A percentile compares a stretch with the other conserved stretches of the same genome.
phyloP scores from a whole-genome alignment of 2,888 invertebrate species.

The Archaeoteleia sp. region DNA sequence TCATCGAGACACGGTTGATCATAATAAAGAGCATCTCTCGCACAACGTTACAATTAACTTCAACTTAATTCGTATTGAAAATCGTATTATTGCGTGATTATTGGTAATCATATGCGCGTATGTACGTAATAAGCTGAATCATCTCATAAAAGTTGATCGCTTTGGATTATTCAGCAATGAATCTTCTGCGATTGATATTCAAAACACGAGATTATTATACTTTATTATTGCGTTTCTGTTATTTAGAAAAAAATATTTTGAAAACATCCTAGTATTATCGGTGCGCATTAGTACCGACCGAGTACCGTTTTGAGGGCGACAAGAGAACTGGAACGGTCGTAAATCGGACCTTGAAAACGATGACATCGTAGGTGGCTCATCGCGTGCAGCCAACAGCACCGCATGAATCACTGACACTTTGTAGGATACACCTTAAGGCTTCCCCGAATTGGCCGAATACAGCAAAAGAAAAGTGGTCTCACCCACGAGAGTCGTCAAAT shows the following conservation, averaged over 20 bases:
- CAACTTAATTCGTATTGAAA: conserved; percentile 25
- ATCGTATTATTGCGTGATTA: conserved; percentile 30
- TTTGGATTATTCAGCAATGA: conserved; percentile 26
- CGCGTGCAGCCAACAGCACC: conserved; percentile 37
- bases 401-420: conserved; percentile 54
- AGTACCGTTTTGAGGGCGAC: conserved; percentile 18
- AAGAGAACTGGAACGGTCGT: conserved; percentile 43
- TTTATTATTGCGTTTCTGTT: too few species aligned
- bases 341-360: conserved; percentile 53
- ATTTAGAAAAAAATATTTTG: too few species aligned
- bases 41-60: conserved; percentile 24
- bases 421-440: conserved; percentile 55
- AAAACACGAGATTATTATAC: conserved; percentile 4
- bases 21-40: conserved; percentile 49
- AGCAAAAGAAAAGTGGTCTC: conserved; percentile 4
- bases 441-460: conserved; percentile 32
- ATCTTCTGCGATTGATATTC: conserved; percentile 18
- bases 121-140: conserved; percentile 24
- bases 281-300: not conserved
- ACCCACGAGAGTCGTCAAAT: not conserved
- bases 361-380: conserved; percentile 60
- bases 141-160: conserved; percentile 32
- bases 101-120: conserved; percentile 19
- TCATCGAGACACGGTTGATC: conserved; percentile 22
- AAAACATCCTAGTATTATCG: too few species aligned